A percentile compares a stretch with the other conserved stretches of the same genome.
phyloP scores from a whole-genome alignment of 2,888 invertebrate genomes.

The Lasioglossum vierecki region DNA sequence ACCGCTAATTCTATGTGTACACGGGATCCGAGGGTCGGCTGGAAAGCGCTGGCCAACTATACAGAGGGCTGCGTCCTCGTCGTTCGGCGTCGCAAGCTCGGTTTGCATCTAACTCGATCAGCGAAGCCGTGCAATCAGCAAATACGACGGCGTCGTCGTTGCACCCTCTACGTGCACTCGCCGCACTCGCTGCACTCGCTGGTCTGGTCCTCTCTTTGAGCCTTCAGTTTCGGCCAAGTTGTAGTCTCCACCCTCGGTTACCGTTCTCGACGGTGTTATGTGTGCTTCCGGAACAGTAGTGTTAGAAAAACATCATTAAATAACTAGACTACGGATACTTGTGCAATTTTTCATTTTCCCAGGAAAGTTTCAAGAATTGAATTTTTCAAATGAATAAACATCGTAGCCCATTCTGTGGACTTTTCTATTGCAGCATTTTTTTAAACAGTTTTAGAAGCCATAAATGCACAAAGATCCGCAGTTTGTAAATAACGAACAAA shows the following conservation, averaged over 20 bases:
- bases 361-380: too few relatives aligned
- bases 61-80: neutral
- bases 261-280: neutral
- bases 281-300: neutral
- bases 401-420: too few relatives aligned
- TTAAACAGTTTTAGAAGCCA: too few relatives aligned
- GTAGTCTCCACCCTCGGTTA: neutral
- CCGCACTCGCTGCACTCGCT: neutral
- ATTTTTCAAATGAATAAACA: too few relatives aligned
- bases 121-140: conserved; percentile 64
- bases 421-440: too few relatives aligned
- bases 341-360: too few relatives aligned
- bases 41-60: conserved; percentile 40
- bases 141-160: conserved; percentile 47
- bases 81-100: conserved; percentile 50
- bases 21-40: conserved; percentile 30
- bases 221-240: conserved; percentile 5
- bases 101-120: conserved; percentile 67
- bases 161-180: neutral
- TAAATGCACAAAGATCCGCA: too few relatives aligned
- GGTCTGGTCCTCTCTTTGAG: conserved; percentile 8
- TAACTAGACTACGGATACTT: too few relatives aligned
- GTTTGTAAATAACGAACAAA: neutral
- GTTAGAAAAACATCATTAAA: neutral
- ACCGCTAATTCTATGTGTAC: conserved; percentile 69